Percentiles rank a stretch among this genome's conserved stretches.
phyloP scores from a whole-genome alignment of 2,888 invertebrate genomes.

The Embidobia sp. region DNA sequence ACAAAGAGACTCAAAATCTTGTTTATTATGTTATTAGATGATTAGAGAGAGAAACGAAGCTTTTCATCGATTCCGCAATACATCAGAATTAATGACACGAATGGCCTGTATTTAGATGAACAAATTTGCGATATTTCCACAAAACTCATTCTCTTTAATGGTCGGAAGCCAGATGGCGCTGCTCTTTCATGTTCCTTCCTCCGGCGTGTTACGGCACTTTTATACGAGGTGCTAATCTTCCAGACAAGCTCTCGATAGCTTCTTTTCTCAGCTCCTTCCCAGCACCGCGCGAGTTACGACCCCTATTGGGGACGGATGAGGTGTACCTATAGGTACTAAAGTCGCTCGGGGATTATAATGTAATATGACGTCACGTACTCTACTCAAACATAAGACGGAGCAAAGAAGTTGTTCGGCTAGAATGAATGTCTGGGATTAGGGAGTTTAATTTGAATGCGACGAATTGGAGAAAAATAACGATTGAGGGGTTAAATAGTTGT shows the following conservation, averaged over 20 bases:
- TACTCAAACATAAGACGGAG: conserved; percentile 50
- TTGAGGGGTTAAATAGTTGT: conserved; percentile 29
- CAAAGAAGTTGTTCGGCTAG: conserved; percentile 44
- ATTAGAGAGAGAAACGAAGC: no score
- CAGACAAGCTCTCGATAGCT: conserved; percentile 75
- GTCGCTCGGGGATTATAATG: conserved; percentile 78
- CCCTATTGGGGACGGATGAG: conserved; percentile 64
- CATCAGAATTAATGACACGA: no score
- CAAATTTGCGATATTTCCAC: no score
- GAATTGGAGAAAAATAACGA: conserved; percentile 54
- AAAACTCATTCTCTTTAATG: conserved; percentile 16
- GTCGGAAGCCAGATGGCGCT: conserved; percentile 32
- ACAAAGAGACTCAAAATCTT: no score
- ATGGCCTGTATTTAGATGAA: no score
- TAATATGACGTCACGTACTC: conserved; percentile 71
- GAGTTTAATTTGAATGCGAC: conserved; percentile 55
- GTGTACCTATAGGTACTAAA: conserved; percentile 65
- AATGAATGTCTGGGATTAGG: conserved; percentile 50
- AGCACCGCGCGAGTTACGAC: conserved; percentile 54
- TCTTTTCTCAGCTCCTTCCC: conserved; percentile 56
- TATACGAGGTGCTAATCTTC: conserved; percentile 81
- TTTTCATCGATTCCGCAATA: no score
- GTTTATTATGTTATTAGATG: no score
- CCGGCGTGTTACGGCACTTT: conserved; percentile 78
- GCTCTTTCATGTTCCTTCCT: conserved; percentile 49